Evolutionary conservation across 2,113 vertebrate genomes (phyloP).

Genomic region (Dendropsophus ebraccatus): DNA sequence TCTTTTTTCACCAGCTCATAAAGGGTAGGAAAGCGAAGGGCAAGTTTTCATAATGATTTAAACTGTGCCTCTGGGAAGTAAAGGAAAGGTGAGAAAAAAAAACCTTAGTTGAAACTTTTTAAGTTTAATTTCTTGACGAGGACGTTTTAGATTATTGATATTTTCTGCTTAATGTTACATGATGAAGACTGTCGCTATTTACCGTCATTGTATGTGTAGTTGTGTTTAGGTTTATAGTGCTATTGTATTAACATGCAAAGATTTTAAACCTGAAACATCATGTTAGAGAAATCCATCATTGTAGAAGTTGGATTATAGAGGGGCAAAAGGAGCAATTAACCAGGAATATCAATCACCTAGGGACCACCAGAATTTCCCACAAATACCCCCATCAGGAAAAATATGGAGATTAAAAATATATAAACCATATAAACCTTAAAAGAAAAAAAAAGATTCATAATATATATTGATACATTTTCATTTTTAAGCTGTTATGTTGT

Average conservation of each 20-base stretch:
- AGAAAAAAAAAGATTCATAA: no score
- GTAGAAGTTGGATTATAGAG: not conserved
- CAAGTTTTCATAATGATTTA: slow-evolving; percentile 52
- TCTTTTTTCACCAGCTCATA: slow-evolving; percentile 35
- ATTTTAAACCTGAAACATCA: not conserved
- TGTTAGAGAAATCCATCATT: not conserved
- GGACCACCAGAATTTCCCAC: not conserved
- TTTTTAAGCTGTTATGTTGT: no score
- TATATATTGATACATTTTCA: no score
- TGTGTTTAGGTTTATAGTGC: not conserved
- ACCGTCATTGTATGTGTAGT: not conserved
- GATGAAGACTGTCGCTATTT: not conserved
- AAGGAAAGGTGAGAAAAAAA: not conserved
- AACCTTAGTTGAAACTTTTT: not conserved
- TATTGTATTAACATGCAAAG: not conserved
- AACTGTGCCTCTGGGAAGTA: slow-evolving; percentile 34
- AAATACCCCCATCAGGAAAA: not conserved
- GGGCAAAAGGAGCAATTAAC: not conserved
- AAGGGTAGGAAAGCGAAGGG: slow-evolving; percentile 17
- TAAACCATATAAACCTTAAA: no score
- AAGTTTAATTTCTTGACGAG: slow-evolving; percentile 17
- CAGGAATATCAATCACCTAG: rapidly evolving
- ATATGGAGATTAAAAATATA: not conserved
- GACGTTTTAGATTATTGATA: not conserved
- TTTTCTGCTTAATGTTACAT: not conserved